Evolutionary conservation across 2,888 invertebrate genomes (phyloP).

Genomic region (Anodontia alba): DNA sequence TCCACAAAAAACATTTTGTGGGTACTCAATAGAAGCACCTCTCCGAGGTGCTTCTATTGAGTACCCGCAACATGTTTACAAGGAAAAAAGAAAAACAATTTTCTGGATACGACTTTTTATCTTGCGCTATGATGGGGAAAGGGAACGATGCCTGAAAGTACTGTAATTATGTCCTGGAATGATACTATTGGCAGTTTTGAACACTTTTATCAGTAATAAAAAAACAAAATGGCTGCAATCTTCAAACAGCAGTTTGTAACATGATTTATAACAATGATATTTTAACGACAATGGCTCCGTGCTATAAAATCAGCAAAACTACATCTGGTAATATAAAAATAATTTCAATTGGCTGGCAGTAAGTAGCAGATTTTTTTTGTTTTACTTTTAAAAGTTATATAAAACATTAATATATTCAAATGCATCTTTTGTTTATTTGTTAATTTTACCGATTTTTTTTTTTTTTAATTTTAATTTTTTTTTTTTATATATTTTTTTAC

Average conservation of each 20-base stretch:
- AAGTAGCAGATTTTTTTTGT: neutral
- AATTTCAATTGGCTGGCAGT: neutral
- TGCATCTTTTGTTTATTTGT: neutral
- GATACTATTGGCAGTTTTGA: slow-evolving; percentile 11
- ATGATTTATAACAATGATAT: too few species aligned
- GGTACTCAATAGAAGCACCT: too few species aligned
- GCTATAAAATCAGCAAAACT: too few species aligned
- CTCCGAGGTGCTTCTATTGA: too few species aligned
- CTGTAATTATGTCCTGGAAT: neutral
- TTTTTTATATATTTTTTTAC: neutral
- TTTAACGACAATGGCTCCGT: too few species aligned
- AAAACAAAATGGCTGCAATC: slow-evolving; percentile 14
- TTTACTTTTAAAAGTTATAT: neutral
- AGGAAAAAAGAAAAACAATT: too few species aligned
- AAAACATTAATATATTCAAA: neutral
- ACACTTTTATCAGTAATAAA: neutral
- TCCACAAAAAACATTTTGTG: too few species aligned
- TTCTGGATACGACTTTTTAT: too few species aligned
- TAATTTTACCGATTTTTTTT: neutral
- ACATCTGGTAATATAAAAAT: neutral
- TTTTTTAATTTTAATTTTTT: neutral
- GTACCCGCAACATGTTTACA: too few species aligned
- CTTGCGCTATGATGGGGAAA: too few species aligned
- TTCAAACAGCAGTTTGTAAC: neutral
- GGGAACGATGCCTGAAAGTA: too few species aligned